phyloP scores from a whole-genome alignment of 2,113 vertebrate genomes.

The Plecotus auritus region DNA sequence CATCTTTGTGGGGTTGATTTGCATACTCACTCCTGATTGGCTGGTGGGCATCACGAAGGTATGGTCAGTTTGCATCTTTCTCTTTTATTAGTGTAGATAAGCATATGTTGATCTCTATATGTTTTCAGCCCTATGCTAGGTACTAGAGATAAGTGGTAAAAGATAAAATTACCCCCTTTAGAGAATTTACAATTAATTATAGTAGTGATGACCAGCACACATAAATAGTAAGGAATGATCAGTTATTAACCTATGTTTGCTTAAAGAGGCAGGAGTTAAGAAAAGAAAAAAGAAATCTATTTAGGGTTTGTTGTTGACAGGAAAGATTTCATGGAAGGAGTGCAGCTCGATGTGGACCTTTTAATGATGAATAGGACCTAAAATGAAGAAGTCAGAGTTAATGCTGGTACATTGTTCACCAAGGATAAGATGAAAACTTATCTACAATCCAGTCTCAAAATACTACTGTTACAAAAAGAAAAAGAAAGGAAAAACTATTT shows the following conservation, averaged over 20 bases:
- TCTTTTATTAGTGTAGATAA: too few species aligned
- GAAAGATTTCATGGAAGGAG: neutral
- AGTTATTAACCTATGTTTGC: neutral
- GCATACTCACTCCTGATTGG: too few species aligned
- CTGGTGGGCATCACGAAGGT: too few species aligned
- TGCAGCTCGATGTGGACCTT: neutral
- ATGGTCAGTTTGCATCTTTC: too few species aligned
- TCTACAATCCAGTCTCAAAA: neutral
- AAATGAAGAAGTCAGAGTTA: neutral
- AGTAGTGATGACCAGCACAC: neutral
- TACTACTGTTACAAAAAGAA: neutral
- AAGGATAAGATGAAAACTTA: neutral
- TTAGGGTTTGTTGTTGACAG: neutral
- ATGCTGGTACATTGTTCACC: neutral
- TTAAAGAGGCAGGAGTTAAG: neutral
- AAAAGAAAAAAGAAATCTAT: neutral
- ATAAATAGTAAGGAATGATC: neutral
- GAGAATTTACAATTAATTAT: neutral
- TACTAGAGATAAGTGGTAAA: neutral
- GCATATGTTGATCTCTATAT: neutral
- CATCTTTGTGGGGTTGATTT: too few species aligned
- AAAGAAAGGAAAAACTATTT: neutral
- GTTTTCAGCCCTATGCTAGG: neutral
- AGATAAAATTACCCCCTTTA: neutral
- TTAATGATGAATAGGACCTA: neutral